Evolutionary conservation across 2,797 vertebrate genomes (phyloP).

Genomic region (Semaprochilodus insignis): DNA sequence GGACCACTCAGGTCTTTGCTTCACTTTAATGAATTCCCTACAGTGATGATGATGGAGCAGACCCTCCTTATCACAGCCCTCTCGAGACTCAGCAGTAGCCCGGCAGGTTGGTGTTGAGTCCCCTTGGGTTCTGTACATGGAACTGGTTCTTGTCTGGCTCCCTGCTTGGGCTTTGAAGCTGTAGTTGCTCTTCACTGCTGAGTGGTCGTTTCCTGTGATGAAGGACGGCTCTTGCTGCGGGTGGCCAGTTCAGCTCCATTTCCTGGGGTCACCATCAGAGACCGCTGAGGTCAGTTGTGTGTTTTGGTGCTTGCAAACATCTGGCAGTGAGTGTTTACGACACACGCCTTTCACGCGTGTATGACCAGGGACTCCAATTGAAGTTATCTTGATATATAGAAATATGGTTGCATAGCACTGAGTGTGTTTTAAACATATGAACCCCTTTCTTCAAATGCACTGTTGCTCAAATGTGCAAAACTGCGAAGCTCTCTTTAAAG

Average conservation of each 20-base stretch:
- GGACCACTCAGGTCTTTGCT: background rate
- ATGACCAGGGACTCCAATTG: background rate
- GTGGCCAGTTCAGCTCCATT: constrained; percentile 28
- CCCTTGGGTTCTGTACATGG: background rate
- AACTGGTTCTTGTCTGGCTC: constrained; percentile 3
- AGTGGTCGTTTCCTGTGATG: constrained; percentile 46
- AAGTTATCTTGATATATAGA: background rate
- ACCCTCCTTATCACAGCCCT: constrained; percentile 18
- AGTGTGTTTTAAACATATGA: background rate
- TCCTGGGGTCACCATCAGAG: constrained; percentile 23
- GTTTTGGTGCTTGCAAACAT: background rate
- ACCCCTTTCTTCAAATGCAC: background rate
- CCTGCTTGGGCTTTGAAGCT: constrained; percentile 39
- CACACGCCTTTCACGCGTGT: background rate
- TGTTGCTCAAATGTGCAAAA: background rate
- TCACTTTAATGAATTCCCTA: constrained; percentile 37
- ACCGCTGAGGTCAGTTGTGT: constrained; percentile 15
- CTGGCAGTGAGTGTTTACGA: constrained; percentile 9
- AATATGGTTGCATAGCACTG: background rate
- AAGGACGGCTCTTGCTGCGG: constrained; percentile 26
- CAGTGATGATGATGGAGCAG: constrained; percentile 11
- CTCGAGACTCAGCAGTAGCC: constrained; percentile 12
- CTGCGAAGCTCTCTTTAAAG: background rate
- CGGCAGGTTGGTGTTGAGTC: background rate
- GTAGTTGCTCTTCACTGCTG: constrained; percentile 29